A percentile compares a stretch with the other conserved stretches of the same genome.
Evolutionary conservation across 2,113 vertebrate genomes (phyloP).

Genomic region (Odocoileus virginianus): DNA sequence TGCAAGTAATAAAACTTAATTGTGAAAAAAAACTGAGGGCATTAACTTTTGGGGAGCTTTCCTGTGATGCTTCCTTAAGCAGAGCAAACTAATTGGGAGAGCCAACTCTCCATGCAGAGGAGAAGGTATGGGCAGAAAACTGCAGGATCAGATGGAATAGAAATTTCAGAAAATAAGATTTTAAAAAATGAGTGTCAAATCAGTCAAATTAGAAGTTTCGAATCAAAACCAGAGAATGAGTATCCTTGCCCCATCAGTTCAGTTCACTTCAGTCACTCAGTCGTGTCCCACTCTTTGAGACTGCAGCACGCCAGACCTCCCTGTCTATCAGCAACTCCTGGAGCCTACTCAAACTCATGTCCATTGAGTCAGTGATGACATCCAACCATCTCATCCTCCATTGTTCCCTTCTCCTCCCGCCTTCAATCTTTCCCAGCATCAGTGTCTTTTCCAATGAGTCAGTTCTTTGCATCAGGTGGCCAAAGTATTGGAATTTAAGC

Average conservation of each 20-base stretch:
- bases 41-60: not conserved
- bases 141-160: not conserved
- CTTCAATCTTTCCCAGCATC: not conserved
- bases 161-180: not conserved
- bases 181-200: not conserved
- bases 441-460: not conserved
- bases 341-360: not conserved
- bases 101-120: not conserved
- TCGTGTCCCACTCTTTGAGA: not conserved
- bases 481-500: not conserved
- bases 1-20: not conserved
- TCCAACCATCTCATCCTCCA: not conserved
- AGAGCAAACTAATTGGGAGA: not conserved
- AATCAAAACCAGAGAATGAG: not conserved
- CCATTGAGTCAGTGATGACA: not conserved
- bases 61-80: not conserved
- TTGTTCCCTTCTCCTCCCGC: not conserved
- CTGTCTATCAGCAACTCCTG: not conserved
- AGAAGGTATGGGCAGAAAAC: not conserved
- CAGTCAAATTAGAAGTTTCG: not conserved
- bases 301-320: fast-evolving
- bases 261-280: not conserved
- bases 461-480: not conserved
- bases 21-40: not conserved
- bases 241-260: not conserved